A percentile compares a stretch with the other conserved stretches of the same genome.
Evolutionary conservation across 2,888 invertebrate genomes (phyloP).

Genomic region (Nomada hirtipes): DNA sequence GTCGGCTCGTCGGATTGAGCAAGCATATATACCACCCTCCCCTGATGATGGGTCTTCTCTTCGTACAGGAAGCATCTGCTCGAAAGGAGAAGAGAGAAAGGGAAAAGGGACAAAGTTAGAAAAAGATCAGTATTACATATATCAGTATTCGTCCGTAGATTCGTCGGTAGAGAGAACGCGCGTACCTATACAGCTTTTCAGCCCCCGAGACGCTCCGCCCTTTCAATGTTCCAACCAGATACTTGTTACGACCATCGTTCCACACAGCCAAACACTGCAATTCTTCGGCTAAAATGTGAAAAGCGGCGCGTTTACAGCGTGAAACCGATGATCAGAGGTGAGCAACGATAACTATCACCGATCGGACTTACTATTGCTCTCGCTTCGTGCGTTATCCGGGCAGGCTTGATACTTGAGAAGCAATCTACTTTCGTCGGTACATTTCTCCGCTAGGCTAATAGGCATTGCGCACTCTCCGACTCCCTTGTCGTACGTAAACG

Average conservation of each 20-base stretch:
- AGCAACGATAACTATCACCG: too few species aligned
- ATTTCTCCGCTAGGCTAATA: slow-evolving; percentile 92
- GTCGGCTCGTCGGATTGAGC: slow-evolving; percentile 93
- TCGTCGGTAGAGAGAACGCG: too few species aligned
- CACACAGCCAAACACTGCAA: slow-evolving; percentile 92
- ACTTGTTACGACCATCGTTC: slow-evolving; percentile 93
- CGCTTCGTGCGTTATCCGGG: slow-evolving; percentile 91
- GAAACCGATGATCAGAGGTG: too few species aligned
- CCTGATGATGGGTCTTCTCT: slow-evolving; percentile 82
- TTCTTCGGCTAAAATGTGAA: slow-evolving; percentile 88
- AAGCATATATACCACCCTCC: slow-evolving; percentile 87
- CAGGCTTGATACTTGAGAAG: slow-evolving; percentile 94
- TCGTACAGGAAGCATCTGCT: slow-evolving; percentile 92
- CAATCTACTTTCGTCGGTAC: slow-evolving; percentile 93
- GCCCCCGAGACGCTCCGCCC: slow-evolving; percentile 86
- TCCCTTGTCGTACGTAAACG: slow-evolving; percentile 91
- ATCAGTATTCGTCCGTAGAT: too few species aligned
- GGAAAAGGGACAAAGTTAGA: neutral
- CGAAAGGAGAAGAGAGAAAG: slow-evolving; percentile 53
- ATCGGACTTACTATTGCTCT: slow-evolving; percentile 89
- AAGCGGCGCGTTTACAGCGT: neutral
- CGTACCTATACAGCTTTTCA: slow-evolving; percentile 91
- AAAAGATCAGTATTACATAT: too few species aligned
- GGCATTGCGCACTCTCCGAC: slow-evolving; percentile 92
- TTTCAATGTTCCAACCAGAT: slow-evolving; percentile 91